phyloP scores from a whole-genome alignment of 2,797 vertebrate species.

The Rhinophrynus dorsalis region DNA sequence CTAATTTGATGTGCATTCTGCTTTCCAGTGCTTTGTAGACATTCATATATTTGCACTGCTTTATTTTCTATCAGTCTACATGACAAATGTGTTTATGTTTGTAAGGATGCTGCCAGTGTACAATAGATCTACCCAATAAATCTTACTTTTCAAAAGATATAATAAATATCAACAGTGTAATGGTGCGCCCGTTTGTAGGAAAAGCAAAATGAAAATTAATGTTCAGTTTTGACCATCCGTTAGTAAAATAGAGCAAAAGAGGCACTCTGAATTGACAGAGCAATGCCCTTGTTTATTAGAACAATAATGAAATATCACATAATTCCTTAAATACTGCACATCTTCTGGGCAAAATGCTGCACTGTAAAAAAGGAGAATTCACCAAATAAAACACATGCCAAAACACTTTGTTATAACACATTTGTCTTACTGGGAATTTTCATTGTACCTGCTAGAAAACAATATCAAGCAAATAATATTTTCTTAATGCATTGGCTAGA shows the following conservation, averaged over 20 bases:
- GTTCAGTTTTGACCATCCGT: background rate
- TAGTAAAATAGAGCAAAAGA: background rate
- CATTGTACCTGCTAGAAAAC: conserved; percentile 1
- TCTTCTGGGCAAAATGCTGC: conserved; percentile 22
- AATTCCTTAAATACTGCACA: conserved; percentile 26
- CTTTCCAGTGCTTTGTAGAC: too few relatives aligned
- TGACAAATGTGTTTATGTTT: conserved; percentile 20
- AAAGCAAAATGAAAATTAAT: conserved; percentile 23
- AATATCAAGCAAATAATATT: conserved; percentile 25
- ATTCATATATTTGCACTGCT: too few relatives aligned
- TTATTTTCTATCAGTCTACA: conserved; percentile 1
- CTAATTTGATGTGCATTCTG: too few relatives aligned
- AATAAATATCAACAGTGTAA: conserved; percentile 27
- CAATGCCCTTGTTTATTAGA: conserved; percentile 25
- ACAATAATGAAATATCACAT: conserved; percentile 30
- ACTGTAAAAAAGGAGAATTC: conserved; percentile 10
- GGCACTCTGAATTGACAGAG: conserved; percentile 13
- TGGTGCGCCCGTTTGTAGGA: conserved; percentile 3
- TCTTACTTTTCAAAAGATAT: conserved; percentile 8
- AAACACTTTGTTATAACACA: conserved; percentile 18
- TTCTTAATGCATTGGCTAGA: conserved; percentile 14
- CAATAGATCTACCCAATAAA: conserved; percentile 8
- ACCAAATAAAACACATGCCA: conserved; percentile 22
- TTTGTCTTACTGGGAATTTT: conserved; percentile 22
- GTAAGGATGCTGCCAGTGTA: too few relatives aligned